Evolutionary conservation across 1,140 invertebrate genomes (phyloP).

Genomic region (Temnothorax nylanderi): DNA sequence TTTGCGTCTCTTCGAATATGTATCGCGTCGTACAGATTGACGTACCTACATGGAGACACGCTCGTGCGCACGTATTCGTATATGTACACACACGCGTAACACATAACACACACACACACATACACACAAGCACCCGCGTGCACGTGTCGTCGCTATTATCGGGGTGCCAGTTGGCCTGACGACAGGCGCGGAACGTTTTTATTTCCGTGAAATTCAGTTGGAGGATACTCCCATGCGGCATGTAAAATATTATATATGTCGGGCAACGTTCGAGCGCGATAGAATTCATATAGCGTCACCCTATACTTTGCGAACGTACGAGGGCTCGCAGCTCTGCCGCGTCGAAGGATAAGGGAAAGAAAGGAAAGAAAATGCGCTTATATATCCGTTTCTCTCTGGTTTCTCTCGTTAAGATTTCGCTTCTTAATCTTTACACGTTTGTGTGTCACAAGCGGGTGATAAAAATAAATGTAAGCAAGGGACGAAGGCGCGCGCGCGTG

Average conservation of each 20-base stretch:
- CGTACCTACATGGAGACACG: constrained; percentile 68
- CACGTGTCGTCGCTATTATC: constrained; percentile 44
- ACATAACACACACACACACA: neutral
- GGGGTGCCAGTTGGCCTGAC: constrained; percentile 22
- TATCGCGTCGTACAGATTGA: constrained; percentile 73
- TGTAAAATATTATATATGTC: constrained; percentile 11
- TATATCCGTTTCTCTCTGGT: neutral
- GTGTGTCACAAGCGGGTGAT: neutral
- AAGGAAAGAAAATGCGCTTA: too few species aligned
- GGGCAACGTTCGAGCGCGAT: constrained; percentile 62
- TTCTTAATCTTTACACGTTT: neutral
- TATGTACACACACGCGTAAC: neutral
- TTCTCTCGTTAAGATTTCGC: neutral
- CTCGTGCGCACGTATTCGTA: constrained; percentile 68
- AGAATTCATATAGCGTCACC: constrained; percentile 41
- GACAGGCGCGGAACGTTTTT: constrained; percentile 35
- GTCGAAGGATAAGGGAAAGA: neutral
- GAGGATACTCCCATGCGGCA: constrained; percentile 30
- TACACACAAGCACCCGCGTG: neutral
- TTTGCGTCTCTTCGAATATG: constrained; percentile 38
- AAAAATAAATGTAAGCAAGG: neutral
- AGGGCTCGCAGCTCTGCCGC: constrained; percentile 25
- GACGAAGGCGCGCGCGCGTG: neutral
- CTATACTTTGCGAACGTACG: constrained; percentile 33
- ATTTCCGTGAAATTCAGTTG: constrained; percentile 45